Evolutionary conservation across 2,888 invertebrate genomes (phyloP), one percentile per base, ranked within the genome.

Genomic region (Drosophila limbata): DNA sequence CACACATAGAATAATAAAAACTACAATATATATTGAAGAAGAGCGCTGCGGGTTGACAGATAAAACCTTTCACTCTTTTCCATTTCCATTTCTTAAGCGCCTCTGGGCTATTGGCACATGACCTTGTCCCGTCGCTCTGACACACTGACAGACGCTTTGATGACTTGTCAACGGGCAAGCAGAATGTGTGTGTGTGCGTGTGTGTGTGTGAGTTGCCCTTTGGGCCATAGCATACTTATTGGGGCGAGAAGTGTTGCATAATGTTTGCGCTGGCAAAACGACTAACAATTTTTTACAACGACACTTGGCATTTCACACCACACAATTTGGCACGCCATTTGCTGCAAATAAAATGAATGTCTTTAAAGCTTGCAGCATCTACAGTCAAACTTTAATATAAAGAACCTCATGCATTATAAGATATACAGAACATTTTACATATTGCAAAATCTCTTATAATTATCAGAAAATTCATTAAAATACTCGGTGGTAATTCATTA

Each of bases 211-310:
- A 44, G 39, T 44, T 76, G 79, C 79, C 79, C 75, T 69, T 62
- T 72, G 74, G 66, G 70, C 50, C 72, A 67, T 68, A 68, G 82
- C 82, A 75, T 75, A 79, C 82, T 79, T 80, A 76, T 82, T 79
- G 81, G 84, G 87, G 75, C 84, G 61, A 63, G 83, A 75, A 86
- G 84, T 88, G 88, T 84, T 84, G 79, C 79, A 88, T 88, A 84
- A 84, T 84, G 88, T 88, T 88, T 86, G 66, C 66, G 69, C 82
- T 47, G 40, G 51, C 52, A 68, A 68, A 83, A 85, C 77, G 70
- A 65, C 51, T 62, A 70, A 68, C 77, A 72, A 77, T 88, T 82
- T 82, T 88, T 82, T 82, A 62, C 68, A 81, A 70, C 42, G 60
- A 44, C 62, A 65, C 57, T 69, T 62, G 56, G 44, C 67, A 51